Evolutionary conservation across 2,888 invertebrate genomes (phyloP), one percentile per base, ranked within the genome.

Genomic region (Meloe dianella): DNA sequence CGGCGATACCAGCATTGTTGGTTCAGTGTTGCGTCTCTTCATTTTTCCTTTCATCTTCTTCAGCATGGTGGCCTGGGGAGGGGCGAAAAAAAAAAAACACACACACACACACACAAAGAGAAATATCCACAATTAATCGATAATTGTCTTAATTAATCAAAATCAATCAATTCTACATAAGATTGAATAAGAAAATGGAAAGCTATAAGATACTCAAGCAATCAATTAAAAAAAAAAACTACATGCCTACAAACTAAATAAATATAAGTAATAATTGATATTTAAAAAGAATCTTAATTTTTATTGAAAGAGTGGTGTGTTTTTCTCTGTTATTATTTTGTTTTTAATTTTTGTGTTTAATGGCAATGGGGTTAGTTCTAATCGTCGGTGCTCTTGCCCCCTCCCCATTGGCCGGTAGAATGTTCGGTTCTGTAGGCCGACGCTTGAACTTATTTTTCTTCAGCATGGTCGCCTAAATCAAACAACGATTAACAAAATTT

Each of bases 371-470:
- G 69, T 74, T 80, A 81, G 82, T 80, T 81, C 84, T 87, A 87
- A 79, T 88, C 87, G 81, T 87, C 87, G 79, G 86, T 85, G 84
- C 86, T 87, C 86, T 87, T 88, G 86, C 88, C 89, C 87, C 89
- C 87, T 90, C 89, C 76, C 74, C 71, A 85, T 89, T 89, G 85
- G 89, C 87, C 80, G 89, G 87, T 82, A 88, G 87, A 86, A 92
- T 91, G 87, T 90, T 89, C 81, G 91, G 91, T 86, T 93, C 92
- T 79, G 93, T 93, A 84, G 94, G 93, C 80, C 95, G 92, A 85
- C 97, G 91, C 89, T 96, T 97, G 90, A 97, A 96, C 91, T 98
- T 98, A 88, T 93, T 93, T 92, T 98, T 99, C 93, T 98, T 98
- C 91, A 99, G 90, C 98, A 99, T 99, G 87, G 98, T 98, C 85